phyloP scores from a whole-genome alignment of 2,888 invertebrate species.

The Bursaphelenchus okinawaensis region DNA sequence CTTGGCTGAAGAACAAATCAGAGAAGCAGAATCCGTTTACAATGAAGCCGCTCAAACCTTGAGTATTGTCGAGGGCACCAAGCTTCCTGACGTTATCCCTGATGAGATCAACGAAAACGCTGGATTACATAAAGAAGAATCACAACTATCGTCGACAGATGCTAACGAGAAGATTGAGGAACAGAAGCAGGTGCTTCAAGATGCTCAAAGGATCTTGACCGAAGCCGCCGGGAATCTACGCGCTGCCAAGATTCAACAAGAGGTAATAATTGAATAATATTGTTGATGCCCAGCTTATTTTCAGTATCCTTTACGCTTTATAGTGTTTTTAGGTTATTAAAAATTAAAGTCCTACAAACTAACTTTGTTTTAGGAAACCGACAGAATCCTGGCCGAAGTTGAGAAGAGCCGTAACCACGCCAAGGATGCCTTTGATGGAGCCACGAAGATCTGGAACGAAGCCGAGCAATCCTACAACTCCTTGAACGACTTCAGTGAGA shows the following conservation, averaged over 20 bases:
- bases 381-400: slow-evolving; percentile 27
- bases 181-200: slow-evolving; percentile 24
- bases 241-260: slow-evolving; percentile 68
- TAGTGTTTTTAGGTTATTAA: slow-evolving; percentile 1
- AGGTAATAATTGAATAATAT: slow-evolving; percentile 49
- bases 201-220: slow-evolving; percentile 66
- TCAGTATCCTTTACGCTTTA: too few species aligned
- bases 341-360: background rate
- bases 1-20: slow-evolving; percentile 62
- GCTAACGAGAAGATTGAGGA: slow-evolving; percentile 26
- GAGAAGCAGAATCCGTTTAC: slow-evolving; percentile 61
- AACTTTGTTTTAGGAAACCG: slow-evolving; percentile 19
- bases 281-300: too few species aligned
- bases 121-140: slow-evolving; percentile 19
- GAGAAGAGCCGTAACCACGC: slow-evolving; percentile 25
- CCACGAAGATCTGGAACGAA: slow-evolving; percentile 35
- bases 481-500: slow-evolving; percentile 69
- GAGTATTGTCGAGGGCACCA: slow-evolving; percentile 33
- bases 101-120: slow-evolving; percentile 27
- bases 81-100: slow-evolving; percentile 33
- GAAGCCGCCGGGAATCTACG: slow-evolving; percentile 61
- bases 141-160: slow-evolving; percentile 23
- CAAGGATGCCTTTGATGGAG: slow-evolving; percentile 33
- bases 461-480: slow-evolving; percentile 52
- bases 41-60: slow-evolving; percentile 31